phyloP scores from a whole-genome alignment of 2,113 vertebrate species.

The Origma solitaria region DNA sequence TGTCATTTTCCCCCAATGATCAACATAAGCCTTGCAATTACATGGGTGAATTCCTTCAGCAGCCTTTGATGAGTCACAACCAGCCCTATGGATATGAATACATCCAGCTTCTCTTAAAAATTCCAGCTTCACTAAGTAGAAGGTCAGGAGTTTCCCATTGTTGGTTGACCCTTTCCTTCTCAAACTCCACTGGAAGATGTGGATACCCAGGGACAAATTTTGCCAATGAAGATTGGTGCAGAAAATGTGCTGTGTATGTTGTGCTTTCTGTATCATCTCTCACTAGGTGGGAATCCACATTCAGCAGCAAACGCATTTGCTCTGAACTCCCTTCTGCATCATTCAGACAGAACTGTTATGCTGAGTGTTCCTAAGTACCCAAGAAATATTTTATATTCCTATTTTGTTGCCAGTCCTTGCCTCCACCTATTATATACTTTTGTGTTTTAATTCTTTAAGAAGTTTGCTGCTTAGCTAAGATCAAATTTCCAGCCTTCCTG shows the following conservation, averaged over 20 bases:
- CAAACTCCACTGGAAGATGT: neutral
- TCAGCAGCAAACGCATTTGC: neutral
- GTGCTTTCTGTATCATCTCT: neutral
- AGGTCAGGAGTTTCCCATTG: neutral
- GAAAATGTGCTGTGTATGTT: neutral
- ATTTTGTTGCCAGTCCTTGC: neutral
- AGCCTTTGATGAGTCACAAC: neutral
- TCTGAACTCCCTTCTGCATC: neutral
- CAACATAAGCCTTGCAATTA: neutral
- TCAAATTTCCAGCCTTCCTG: neutral
- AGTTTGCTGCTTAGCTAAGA: neutral
- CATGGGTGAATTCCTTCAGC: neutral
- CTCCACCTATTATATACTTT: neutral
- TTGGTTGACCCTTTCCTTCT: neutral
- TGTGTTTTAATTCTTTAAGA: neutral
- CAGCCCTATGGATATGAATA: neutral
- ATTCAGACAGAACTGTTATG: neutral
- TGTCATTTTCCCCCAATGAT: neutral
- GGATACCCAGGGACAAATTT: neutral
- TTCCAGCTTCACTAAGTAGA: neutral
- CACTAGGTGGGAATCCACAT: neutral
- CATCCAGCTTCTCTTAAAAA: neutral
- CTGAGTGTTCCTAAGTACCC: neutral
- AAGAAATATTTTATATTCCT: neutral
- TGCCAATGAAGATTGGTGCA: neutral